A percentile compares a stretch with the other conserved stretches of the same genome.
phyloP scores from a whole-genome alignment of 2,888 invertebrate genomes.

The Nineta flava region DNA sequence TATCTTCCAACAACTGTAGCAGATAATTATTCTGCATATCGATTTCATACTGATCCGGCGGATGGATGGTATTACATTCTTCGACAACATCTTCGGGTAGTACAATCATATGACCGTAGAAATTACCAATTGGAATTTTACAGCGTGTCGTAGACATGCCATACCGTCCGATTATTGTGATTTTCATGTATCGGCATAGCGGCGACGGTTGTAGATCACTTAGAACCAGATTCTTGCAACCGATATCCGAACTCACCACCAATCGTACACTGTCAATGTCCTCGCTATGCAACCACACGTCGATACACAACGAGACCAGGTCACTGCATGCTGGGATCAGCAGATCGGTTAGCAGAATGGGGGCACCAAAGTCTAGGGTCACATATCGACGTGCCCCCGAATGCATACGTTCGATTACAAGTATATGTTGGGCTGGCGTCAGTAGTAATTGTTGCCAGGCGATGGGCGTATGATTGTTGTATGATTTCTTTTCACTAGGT shows the following conservation, averaged over 20 bases:
- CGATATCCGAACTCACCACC: slow-evolving; percentile 75
- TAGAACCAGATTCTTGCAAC: slow-evolving; percentile 67
- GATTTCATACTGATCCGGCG: slow-evolving; percentile 23
- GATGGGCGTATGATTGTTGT: slow-evolving; percentile 27
- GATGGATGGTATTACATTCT: slow-evolving; percentile 21
- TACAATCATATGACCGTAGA: slow-evolving; percentile 78
- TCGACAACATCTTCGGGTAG: slow-evolving; percentile 25
- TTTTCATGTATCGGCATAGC: slow-evolving; percentile 79
- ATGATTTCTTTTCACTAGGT: too few species aligned
- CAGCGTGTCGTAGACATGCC: slow-evolving; percentile 84
- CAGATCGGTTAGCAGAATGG: slow-evolving; percentile 72
- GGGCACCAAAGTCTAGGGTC: slow-evolving; percentile 79
- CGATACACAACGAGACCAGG: slow-evolving; percentile 71
- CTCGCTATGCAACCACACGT: slow-evolving; percentile 79
- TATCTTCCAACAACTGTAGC: slow-evolving; percentile 58
- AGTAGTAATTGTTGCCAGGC: slow-evolving; percentile 66
- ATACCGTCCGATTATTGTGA: slow-evolving; percentile 80
- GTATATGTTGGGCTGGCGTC: slow-evolving; percentile 61
- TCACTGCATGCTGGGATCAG: slow-evolving; percentile 68
- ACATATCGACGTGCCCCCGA: slow-evolving; percentile 86
- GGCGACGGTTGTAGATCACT: slow-evolving; percentile 84
- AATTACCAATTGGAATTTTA: slow-evolving; percentile 82
- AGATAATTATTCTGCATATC: slow-evolving; percentile 46
- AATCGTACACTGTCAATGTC: slow-evolving; percentile 73
- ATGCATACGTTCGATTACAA: slow-evolving; percentile 87